Base-by-base conservation (phyloP, 2,797 vertebrate species). In the Gadopsis marmoratus region DNA sequence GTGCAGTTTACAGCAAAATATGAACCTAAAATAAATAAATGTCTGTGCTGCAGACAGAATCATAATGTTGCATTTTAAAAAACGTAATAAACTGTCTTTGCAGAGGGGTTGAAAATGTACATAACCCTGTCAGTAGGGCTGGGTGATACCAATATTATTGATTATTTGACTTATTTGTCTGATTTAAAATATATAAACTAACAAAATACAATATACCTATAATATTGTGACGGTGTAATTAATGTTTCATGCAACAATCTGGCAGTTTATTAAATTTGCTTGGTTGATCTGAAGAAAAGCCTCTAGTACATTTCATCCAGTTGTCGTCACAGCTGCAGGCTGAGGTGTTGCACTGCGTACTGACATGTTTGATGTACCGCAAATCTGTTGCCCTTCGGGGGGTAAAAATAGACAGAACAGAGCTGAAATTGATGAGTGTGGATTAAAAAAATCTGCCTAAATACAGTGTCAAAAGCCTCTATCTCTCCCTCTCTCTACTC, bases 401-500 rank as follows among this genome's bases (percentile, higher is more conserved):
- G 48, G 11, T 74, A 55, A 55, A 13, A 48, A 33, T 2, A 35
- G 12, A n/a, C 58, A 7, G 13, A 59, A 10, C 9, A 11, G 14
- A 51, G 54, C 16, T 31, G 16, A 70, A 56, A 54, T 19, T 12
- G 71, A 23, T 39, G 63, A 59, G 45, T 4, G 5, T 29, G 70
- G 11, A 47, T 51, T 31, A 21, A 51, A n/a, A 74, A 75, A 68
- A n/a, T 17, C 14, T 47, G 12, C 64, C 29, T 65, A 43, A 58
- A 64, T 23, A 5, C 70, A 41, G 55, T 4, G n/a, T 69, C 60
- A 66, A 78, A 78, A 21, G 58, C 48, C 51, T 66, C 31, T 56
- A 73, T 61, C 37, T 59, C 76, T 70, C 19, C 31, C 19, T 41
- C 43, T 63, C 37, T 54, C 47, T 12, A 7, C 19, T 53, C 51